phyloP scores from a whole-genome alignment of 2,797 vertebrate genomes.

The Synanceia verrucosa region DNA sequence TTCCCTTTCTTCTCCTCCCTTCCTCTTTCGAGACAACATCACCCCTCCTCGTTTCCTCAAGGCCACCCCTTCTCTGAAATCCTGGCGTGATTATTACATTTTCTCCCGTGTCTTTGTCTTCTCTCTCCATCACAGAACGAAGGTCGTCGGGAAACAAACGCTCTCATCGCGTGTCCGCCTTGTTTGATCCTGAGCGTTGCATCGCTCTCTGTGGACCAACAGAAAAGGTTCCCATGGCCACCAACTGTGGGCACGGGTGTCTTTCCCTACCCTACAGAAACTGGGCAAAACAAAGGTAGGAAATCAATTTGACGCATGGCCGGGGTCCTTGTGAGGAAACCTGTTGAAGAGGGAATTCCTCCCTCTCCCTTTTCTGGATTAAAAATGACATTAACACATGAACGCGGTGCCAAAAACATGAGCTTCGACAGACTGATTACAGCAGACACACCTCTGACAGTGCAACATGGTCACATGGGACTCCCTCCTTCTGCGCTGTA shows the following conservation, averaged over 20 bases:
- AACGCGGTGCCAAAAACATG: conserved; percentile 11
- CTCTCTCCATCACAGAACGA: neutral
- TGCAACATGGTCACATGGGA: conserved; percentile 4
- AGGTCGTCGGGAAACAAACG: neutral
- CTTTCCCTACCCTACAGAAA: conserved; percentile 32
- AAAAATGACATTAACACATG: conserved; percentile 48
- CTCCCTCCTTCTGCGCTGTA: neutral
- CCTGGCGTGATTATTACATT: conserved; percentile 1
- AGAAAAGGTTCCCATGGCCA: conserved; percentile 53
- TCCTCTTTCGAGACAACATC: conserved; percentile 2
- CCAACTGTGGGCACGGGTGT: conserved; percentile 25
- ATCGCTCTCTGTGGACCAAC: conserved; percentile 22
- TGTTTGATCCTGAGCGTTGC: neutral
- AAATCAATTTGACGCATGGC: conserved; percentile 71
- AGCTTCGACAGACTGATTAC: neutral
- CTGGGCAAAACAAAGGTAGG: conserved; percentile 66
- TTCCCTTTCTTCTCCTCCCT: neutral
- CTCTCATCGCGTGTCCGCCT: conserved; percentile 4
- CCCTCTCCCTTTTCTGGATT: conserved; percentile 37
- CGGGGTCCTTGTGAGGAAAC: conserved; percentile 67
- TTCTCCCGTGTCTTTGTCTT: conserved; percentile 9
- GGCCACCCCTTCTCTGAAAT: conserved; percentile 10
- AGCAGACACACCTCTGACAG: conserved; percentile 3
- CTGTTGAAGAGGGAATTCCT: conserved; percentile 76
- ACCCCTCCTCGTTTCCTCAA: conserved; percentile 24